Base-by-base conservation (phyloP, 2,888 invertebrate species). In the Prosapia bicincta region DNA sequence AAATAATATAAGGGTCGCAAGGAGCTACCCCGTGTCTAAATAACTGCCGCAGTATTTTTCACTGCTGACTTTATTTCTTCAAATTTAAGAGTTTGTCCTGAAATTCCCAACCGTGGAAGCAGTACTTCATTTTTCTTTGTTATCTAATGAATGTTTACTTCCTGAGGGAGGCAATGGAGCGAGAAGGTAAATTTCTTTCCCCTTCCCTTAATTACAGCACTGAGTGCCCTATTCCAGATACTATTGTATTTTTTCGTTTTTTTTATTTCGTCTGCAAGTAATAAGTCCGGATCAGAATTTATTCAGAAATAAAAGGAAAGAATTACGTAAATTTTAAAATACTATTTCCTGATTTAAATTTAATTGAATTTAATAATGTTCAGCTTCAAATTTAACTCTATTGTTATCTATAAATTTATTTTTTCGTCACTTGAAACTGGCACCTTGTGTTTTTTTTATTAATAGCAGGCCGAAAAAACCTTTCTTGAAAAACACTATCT, bases 111-210 rank as follows among this genome's bases (percentile, higher is more conserved):
- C 20, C 5, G 20, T 54, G 54, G 54, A 5, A 54, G 20, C 7
- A 5, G 20, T 54, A 20, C 20, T 54, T 54, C 54, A 54, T 54
- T 54, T 54, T 54, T 54, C 54, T 54, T 54, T 54, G 54, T 54
- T 54, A 54, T 54, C 54, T 54, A 54, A 54, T 54, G 54, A 54
- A 54, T 54, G 54, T 54, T 54, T 54, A 54, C 54, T 54, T 54
- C 54, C 54, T 54, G 54, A 54, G 54, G 54, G 54, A 54, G 20
- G 54, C 54, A 54, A 54, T 54, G 54, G 54, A 54, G 54, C 54
- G 54, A 20, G 20, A 54, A 54, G 54, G 54, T 54, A 54, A 54
- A 54, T 54, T 54, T 20, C 54, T n/a, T 30, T 54, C 54, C 54
- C 20, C 54, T 54, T 54, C 20, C 54, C 20, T 20, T 54, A 54